Evolutionary conservation across 1,140 invertebrate species (phyloP), one percentile per base, ranked within the genome.

Genomic region (Ooceraea biroi): DNA sequence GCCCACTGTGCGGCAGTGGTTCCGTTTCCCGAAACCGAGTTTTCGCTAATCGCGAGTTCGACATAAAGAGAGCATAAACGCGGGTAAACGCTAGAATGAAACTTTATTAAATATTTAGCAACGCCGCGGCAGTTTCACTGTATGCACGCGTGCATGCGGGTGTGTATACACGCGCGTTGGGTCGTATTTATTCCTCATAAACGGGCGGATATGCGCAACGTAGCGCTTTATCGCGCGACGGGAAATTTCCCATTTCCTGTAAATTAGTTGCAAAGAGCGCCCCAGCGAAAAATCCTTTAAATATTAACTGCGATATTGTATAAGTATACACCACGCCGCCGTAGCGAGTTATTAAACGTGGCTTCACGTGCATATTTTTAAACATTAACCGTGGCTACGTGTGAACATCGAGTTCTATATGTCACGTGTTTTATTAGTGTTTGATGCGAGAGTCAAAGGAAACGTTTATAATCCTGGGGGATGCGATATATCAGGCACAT

Each of bases 41-140:
- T 76, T 50, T 41, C 44, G 63, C 12, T 36, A 65, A 76, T 76
- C 25, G 27, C 19, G 14, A 25, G 30, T 61, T 61, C 58, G 11
- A 65, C 12, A 7, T 36, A 7, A 44, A 66, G 44, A n/a, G 61
- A 66, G 30, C 19, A 66, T 77, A 72, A 72, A 65, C 27, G 27
- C 27, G 27, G 30, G 7, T 66, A 41, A 44, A 77, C 44, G 65
- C n/a, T 50, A 44, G 46, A 77, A 66, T 19, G 4, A 7, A 19
- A 55, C 52, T 55, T 27, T 44, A 77, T 52, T 36, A 77, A 77
- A 77, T 52, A 77, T 77, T 77, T 77, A 65, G 44, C 50, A 14
- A 22, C 36, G 10, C 61, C 60, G 44, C 12, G 5, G 44, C 25
- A 76, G 36, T 65, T 65, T 25, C 12, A 19, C 36, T 36, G 36